These are phyloP conservation scores for Mythimna pallens DNA, from an alignment of 2,888 invertebrate genomes.

Conservation along the genomic window DNA sequence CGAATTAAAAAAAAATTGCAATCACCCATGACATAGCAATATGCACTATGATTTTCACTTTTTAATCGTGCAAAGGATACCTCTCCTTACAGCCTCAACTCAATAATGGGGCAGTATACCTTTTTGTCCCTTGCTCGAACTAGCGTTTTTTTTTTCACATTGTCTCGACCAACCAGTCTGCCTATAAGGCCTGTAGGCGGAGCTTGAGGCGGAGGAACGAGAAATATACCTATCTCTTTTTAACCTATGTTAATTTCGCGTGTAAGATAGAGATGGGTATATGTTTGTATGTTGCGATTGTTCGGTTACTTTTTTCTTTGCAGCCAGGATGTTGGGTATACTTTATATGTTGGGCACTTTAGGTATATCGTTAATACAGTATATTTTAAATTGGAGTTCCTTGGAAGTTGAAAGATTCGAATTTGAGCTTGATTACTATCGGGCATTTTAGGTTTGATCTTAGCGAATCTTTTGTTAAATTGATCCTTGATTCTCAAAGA, in stretches of 20 bases:
- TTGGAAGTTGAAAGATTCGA: constrained; percentile 2
- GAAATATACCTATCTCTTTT: constrained; percentile 68
- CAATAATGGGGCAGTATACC: constrained; percentile 82
- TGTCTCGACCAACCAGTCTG: constrained; percentile 82
- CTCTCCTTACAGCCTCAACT: constrained; percentile 77
- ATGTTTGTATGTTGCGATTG: constrained; percentile 59
- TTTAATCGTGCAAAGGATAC: constrained; percentile 78
- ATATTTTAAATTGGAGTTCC: constrained; percentile 43
- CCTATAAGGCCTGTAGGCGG: constrained; percentile 80
- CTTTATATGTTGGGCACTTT: constrained; percentile 47
- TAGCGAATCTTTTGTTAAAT: background rate
- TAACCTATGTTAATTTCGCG: constrained; percentile 26
- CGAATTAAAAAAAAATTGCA: constrained; percentile 67
- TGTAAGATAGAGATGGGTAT: constrained; percentile 66
- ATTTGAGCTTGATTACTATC: constrained; percentile 7
- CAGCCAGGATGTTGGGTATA: constrained; percentile 59
- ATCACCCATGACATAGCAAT: constrained; percentile 77
- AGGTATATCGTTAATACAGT: constrained; percentile 41
- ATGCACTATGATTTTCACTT: constrained; percentile 81
- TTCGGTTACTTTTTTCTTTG: constrained; percentile 71
- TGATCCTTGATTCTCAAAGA: background rate
- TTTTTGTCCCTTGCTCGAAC: constrained; percentile 84
- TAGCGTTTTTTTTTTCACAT: constrained; percentile 80
- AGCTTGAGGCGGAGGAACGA: constrained; percentile 58
- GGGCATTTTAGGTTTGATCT: background rate